Evolutionary conservation across 2,797 vertebrate species (phyloP).

Genomic region (Cryptoprocta ferox): DNA sequence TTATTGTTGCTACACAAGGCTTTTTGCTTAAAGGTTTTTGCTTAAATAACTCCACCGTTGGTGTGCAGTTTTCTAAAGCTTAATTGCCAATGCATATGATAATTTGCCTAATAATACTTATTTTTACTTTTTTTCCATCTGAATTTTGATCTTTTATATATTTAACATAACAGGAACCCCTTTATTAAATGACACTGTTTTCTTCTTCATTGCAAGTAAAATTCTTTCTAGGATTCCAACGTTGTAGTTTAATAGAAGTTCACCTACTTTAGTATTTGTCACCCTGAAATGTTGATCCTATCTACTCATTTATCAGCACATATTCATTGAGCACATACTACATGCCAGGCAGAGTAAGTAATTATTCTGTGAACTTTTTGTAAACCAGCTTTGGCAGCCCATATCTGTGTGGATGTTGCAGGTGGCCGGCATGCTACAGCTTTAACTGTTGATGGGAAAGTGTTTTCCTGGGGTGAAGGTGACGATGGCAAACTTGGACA

Average conservation of each 20-base stretch:
- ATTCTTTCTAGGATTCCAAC: background rate
- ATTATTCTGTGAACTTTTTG: background rate
- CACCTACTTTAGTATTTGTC: background rate
- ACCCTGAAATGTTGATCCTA: background rate
- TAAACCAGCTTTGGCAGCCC: background rate
- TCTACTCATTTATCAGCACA: background rate
- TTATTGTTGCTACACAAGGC: background rate
- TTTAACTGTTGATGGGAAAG: constrained; percentile 97
- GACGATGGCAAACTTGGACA: constrained; percentile 99
- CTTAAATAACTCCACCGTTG: background rate
- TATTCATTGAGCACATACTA: background rate
- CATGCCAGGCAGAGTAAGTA: background rate
- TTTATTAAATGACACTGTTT: background rate
- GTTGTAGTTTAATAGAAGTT: background rate
- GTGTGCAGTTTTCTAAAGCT: background rate
- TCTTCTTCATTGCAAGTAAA: background rate
- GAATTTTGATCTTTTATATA: background rate
- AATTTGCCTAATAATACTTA: background rate
- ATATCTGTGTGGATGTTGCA: constrained; percentile 69
- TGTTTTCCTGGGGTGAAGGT: constrained; percentile 99
- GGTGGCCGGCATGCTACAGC: constrained; percentile 98
- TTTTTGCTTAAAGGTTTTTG: background rate
- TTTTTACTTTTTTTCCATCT: background rate
- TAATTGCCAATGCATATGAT: background rate
- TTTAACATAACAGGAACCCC: background rate